These are phyloP conservation scores for Cryptophagus acutangulus DNA, from an alignment of 2,888 invertebrate genomes.

Conservation along the genomic window DNA sequence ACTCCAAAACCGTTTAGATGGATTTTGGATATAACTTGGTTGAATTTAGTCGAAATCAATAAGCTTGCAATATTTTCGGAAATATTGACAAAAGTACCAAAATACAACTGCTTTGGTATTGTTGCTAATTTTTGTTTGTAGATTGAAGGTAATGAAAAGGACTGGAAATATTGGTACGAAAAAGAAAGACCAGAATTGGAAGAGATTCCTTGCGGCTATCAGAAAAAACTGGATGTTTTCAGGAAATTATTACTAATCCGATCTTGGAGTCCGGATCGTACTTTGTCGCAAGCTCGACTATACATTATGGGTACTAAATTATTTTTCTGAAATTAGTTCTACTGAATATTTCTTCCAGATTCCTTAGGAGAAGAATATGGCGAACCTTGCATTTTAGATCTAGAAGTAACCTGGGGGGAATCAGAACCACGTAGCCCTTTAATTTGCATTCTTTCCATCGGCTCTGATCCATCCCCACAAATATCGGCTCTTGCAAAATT, in stretches of 20 bases:
- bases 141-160: constrained; percentile 81
- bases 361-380: constrained; percentile 83
- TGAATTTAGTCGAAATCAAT: constrained; percentile 90
- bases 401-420: constrained; percentile 86
- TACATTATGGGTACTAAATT: constrained; percentile 70
- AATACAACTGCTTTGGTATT: background rate
- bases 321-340: constrained; percentile 8
- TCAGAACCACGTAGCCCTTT: constrained; percentile 85
- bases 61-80: constrained; percentile 75
- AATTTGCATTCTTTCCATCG: constrained; percentile 88
- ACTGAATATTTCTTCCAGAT: constrained; percentile 51
- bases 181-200: constrained; percentile 90
- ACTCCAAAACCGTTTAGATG: constrained; percentile 89
- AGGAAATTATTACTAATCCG: constrained; percentile 79
- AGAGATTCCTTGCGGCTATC: constrained; percentile 85
- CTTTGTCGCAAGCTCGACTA: constrained; percentile 85
- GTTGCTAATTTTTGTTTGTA: constrained; percentile 31
- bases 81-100: constrained; percentile 66
- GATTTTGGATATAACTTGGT: constrained; percentile 94
- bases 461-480: constrained; percentile 95
- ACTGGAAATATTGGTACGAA: constrained; percentile 89
- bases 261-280: constrained; percentile 94
- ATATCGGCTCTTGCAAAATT: constrained; percentile 81
- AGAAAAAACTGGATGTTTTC: constrained; percentile 80
- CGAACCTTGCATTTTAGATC: constrained; percentile 85